Base-by-base conservation (phyloP, 2,888 invertebrate species). In the Coenonympha glycerion region DNA sequence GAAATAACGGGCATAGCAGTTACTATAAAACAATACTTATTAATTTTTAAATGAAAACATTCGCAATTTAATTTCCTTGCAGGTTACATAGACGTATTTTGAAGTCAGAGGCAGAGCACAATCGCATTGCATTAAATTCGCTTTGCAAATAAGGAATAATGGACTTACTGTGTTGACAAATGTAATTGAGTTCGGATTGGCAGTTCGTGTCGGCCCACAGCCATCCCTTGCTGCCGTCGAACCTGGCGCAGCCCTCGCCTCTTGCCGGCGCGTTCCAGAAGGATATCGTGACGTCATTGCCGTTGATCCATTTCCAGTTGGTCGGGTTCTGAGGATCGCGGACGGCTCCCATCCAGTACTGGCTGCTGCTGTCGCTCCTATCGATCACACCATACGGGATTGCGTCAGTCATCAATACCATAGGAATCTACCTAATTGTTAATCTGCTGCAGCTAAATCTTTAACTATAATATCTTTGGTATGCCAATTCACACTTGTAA, bases 301-400 rank as follows among this genome's bases (percentile, higher is more conserved):
- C 96, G 65, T 91, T 94, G 39, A 95, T 90, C 96, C 96, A 97
- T 69, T 94, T 93, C 97, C 97, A 97, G 64, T 92, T 92, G 52
- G 89, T 90, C 4, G 90, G 85, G 69, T 95, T 92, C 59, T 91
- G 89, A 3, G 91, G 91, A 72, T 96, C 96, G n/a, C 96, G 88
- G 5, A 95, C 91, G 0, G 95, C 95, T 0, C 96, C 97, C 93
- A 97, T 93, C 97, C 97, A 97, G 76, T 97, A 97, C 64, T 96
- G 96, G 52, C 95, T 96, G 69, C 93, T 94, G 16, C 94, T 93
- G 80, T 97, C 96, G 69, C 94, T 95, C 69, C 94, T 91, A 81
- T 34, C 55, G 67, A 67, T 42, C 41, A 52, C 42, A 53, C 21
- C 41, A 52, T 40, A 53, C 21, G 13, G 16, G 36, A 31, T 24